Base-by-base conservation (phyloP, 1,140 invertebrate genomes). In the Polypedilum vanderplanki region DNA sequence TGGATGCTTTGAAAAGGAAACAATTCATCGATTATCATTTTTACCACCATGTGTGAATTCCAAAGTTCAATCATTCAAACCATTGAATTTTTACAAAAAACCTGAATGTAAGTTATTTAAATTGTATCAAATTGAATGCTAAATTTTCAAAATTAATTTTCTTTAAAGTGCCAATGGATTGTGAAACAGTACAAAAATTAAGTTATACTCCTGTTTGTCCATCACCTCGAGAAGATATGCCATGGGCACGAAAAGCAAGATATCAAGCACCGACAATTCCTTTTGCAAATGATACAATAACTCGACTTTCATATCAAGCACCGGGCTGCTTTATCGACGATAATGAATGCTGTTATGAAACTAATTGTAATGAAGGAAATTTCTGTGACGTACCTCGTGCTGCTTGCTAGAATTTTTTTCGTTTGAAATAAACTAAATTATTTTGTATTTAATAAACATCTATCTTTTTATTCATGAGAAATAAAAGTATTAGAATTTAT, bases 141-240 rank as follows among this genome's bases (percentile, higher is more conserved):
- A n/a, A n/a, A 57, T n/a, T 12, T 15, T 46, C 1, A 46, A 57
- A 57, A 57, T 12, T n/a, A n/a, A 57, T n/a, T 12, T 12, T 57
- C 10, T 3, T 57, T 57, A 57, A 78, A 84, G 83, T 83, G 1
- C 84, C 84, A 75, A 84, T 86, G 83, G 86, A 86, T 74, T 79
- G 80, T 40, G 80, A 80, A 40, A 87, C 86, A 18, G 85, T 82
- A 1, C 86, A 86, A 74, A 87, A 86, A 78, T 80, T 87, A 78
- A 86, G 85, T 15, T 87, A 84, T 75, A 82, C 86, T 79, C 85
- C 85, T n/a, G 85, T 86, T 75, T 85, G 85, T 76, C 81, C 80
- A 64, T 80, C 81, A 10, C 78, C 83, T 74, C 85, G 83, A 57
- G 84, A 86, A 76, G 79, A 80, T 0, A 79, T 84, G 73, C 85